Base-by-base conservation (phyloP, 2,888 invertebrate genomes). In the Troides helena region DNA sequence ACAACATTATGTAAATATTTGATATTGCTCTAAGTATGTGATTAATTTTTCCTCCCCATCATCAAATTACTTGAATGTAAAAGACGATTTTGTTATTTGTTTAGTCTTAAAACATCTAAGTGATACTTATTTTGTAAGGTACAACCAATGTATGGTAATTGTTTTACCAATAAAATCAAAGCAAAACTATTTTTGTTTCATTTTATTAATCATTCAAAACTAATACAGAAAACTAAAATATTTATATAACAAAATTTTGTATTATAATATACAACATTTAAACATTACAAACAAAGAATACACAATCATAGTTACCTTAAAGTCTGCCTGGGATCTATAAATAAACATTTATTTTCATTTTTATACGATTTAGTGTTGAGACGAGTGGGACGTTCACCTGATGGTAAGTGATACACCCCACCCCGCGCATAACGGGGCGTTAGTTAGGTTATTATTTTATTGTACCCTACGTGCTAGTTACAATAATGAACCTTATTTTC, bases 161-260 rank as follows among this genome's bases (percentile, higher is more conserved):
- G 77, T 82, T 80, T 82, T 85, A 81, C 86, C 84, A 85, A 80
- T 79, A 80, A 80, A 74, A 78, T 78, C 75, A 74, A 79, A 75
- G 59, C 71, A 69, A 76, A 70, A 73, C 74, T 70, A 71, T 67
- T 68, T 73, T 66, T 75, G 76, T 78, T 69, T 70, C 73, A 74
- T 73, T 62, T 62, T 46, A 43, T 50, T 50, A 50, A 12, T 50
- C 50, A 50, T 50, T 18, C 25, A 36, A 60, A 18, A 36, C 14
- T 60, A 36, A 17, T 60, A 60, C 2, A 60, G 36, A 59, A 53
- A 53, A 53, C 53, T n/a, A 57, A 57, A 18, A 57, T 57, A 4
- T 57, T 71, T 67, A 65, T n/a, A 67, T 58, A 46, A 61, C 39
- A 62, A 68, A 62, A 67, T 30, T 57, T 6, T 64, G 25, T 25